Base-by-base conservation (phyloP, 2,797 vertebrate genomes). In the Sarcophilus harrisii region DNA sequence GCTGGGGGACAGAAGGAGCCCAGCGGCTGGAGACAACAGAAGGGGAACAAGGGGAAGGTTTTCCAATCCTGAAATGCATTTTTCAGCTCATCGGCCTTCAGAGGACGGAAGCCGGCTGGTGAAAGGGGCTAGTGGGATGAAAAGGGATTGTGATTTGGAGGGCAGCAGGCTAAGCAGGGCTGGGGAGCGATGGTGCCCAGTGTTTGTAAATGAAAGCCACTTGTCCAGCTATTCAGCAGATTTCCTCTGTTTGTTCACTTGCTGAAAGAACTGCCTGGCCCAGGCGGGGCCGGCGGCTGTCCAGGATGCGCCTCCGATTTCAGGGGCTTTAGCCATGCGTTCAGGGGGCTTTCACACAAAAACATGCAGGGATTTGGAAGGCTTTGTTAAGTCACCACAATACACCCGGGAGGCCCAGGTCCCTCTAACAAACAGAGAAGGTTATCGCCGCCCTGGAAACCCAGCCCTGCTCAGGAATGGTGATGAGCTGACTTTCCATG, bases 171-270 rank as follows among this genome's bases (percentile, higher is more conserved):
- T 98, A 98, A 98, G 98, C 98, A 98, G 98, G 98, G 98, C 98
- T 97, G 98, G 98, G 98, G 98, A 98, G 90, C 98, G 98, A 98
- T 98, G 98, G 98, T 90, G 94, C 98, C 97, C 98, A 98, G 96
- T 98, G 98, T 97, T 93, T 97, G 98, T 97, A 97, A 98, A 98
- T 98, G 98, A 99, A 99, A 98, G 98, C 96, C 98, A 99, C 98
- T 98, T 98, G 98, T 98, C 98, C 97, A 92, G 98, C 98, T 97
- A 98, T 98, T 98, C 98, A 98, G 98, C 98, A 98, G 98, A 98
- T 98, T 98, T 98, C 98, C 97, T 98, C 98, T 98, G 98, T 98
- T 98, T 98, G 98, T 98, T 98, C 98, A 98, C 98, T 98, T 98
- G 98, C 97, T 98, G 98, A 98, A 98, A 98, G 98, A 97, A 97